Conservation (phyloP, 2,113 vertebrate genomes). For the Platysternon megacephalum region DNA sequence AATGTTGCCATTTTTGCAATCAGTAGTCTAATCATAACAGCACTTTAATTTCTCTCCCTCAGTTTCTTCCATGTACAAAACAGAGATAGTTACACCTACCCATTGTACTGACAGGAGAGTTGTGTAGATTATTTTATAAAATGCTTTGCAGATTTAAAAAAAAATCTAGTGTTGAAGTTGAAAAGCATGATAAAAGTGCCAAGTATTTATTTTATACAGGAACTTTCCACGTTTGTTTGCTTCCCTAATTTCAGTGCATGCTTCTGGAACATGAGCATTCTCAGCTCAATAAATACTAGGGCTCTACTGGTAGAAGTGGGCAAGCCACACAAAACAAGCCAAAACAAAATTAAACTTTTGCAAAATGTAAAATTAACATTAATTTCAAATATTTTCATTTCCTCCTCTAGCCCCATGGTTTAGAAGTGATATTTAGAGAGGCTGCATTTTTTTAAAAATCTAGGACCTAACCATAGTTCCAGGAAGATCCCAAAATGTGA, state of each 20-base stretch:
- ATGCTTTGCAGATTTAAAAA: neutral
- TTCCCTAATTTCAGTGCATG: neutral
- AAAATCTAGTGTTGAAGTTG: neutral
- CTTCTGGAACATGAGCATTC: neutral
- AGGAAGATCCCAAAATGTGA: neutral
- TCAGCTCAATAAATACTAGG: neutral
- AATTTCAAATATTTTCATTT: neutral
- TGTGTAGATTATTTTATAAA: neutral
- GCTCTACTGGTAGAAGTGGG: neutral
- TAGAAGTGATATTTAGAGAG: neutral
- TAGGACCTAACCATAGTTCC: neutral
- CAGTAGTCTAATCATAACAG: neutral
- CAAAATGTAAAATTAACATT: neutral
- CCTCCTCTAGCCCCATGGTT: neutral
- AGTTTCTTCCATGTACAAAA: neutral
- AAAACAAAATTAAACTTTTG: neutral
- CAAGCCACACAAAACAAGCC: neutral
- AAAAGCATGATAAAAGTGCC: neutral
- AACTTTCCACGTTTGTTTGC: neutral
- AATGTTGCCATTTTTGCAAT: fast-evolving
- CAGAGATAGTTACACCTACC: neutral
- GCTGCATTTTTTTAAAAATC: neutral
- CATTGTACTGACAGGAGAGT: neutral
- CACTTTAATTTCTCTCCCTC: neutral
- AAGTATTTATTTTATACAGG: neutral